These are phyloP conservation scores for Montipora capitata DNA, from an alignment of 92 coral and sea anemone genomes.

Conservation along the genomic window DNA sequence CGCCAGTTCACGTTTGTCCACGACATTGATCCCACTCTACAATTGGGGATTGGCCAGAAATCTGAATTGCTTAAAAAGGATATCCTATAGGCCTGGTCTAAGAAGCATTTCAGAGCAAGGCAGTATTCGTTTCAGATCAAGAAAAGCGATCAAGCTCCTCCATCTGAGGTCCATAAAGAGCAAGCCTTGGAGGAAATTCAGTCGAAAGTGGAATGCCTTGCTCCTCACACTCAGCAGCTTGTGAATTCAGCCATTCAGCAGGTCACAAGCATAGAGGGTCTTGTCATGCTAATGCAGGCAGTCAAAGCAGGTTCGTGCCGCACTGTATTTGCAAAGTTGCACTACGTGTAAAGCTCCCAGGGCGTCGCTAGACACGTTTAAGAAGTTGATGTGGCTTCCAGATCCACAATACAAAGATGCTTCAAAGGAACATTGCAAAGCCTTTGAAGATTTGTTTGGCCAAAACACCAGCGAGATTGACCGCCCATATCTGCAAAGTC, in stretches of 20 bases:
- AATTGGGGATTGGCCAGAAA: constrained; percentile 59
- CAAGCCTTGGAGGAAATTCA: constrained; percentile 34
- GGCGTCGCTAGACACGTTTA: background rate
- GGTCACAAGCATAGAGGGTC: too few species aligned
- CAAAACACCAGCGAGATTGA: constrained; percentile 34
- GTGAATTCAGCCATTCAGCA: too few species aligned
- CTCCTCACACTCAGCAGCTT: too few species aligned
- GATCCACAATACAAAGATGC: background rate
- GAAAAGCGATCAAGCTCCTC: too few species aligned
- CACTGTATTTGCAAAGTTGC: constrained; percentile 19
- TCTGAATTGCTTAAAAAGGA: too few species aligned
- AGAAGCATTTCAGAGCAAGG: too few species aligned
- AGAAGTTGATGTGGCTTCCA: constrained; percentile 44
- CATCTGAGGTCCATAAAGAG: background rate
- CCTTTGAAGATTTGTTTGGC: constrained; percentile 24
- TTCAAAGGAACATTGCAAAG: background rate
- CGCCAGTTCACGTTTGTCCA: constrained; percentile 7
- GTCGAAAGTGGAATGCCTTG: constrained; percentile 39
- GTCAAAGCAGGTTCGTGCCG: background rate
- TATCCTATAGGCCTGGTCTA: too few species aligned
- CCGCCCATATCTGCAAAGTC: background rate
- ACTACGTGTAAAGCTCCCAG: constrained; percentile 37
- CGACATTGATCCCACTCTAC: constrained; percentile 32
- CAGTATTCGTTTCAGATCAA: too few species aligned
- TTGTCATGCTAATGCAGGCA: too few species aligned